These are phyloP conservation scores for Parasteatoda lunata DNA, from an alignment of 2,888 invertebrate genomes.

Conservation along the genomic window DNA sequence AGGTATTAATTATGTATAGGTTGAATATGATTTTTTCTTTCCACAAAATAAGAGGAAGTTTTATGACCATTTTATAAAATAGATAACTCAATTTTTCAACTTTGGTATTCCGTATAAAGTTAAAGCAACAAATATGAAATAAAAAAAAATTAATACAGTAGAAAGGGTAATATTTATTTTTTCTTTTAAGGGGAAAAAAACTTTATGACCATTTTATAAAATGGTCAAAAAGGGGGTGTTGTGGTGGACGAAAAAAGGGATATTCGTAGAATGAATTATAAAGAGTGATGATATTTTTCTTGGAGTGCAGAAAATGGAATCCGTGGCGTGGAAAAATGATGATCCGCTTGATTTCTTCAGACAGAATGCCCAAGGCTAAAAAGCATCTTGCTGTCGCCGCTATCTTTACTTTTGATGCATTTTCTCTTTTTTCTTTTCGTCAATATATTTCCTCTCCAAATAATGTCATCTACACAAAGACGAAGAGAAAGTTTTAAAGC, in stretches of 20 bases:
- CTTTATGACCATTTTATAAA: too few relatives aligned
- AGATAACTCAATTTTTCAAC: too few relatives aligned
- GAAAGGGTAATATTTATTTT: too few relatives aligned
- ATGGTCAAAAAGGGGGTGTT: neutral
- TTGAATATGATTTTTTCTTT: too few relatives aligned
- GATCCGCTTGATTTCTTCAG: conserved; percentile 67
- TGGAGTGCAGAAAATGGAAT: conserved; percentile 46
- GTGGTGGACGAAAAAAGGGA: neutral
- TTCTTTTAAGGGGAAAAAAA: too few relatives aligned
- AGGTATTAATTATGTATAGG: too few relatives aligned
- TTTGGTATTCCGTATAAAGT: too few relatives aligned
- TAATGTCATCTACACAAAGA: conserved; percentile 69
- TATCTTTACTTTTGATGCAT: conserved; percentile 67
- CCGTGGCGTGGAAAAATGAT: conserved; percentile 66
- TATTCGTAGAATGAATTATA: conserved; percentile 57
- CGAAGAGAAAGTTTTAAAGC: conserved; percentile 69
- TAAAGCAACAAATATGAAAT: too few relatives aligned
- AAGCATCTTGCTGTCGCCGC: conserved; percentile 67
- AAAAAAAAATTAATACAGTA: too few relatives aligned
- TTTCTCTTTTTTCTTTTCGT: conserved; percentile 59
- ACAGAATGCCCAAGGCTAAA: conserved; percentile 64
- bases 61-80: too few relatives aligned
- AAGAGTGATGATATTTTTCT: conserved; percentile 59
- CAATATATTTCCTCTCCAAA: conserved; percentile 68
- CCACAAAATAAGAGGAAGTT: too few relatives aligned